These are phyloP conservation scores for Drosophila picticornis DNA, from an alignment of 2,888 invertebrate species.

Conservation along the genomic window DNA sequence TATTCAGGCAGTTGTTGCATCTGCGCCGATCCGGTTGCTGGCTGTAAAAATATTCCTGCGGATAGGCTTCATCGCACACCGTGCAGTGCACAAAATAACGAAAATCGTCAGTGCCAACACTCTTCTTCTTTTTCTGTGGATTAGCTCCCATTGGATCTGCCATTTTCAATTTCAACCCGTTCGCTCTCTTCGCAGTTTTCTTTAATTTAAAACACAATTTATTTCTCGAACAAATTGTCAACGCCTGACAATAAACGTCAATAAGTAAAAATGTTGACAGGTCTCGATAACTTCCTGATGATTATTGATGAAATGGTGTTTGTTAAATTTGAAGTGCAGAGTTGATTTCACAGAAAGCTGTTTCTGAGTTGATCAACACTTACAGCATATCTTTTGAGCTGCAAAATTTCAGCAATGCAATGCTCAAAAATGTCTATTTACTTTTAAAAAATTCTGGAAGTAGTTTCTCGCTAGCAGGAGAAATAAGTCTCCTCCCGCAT, in stretches of 20 bases:
- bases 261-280: background rate
- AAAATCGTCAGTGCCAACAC: accelerated
- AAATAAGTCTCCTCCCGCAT: too few relatives aligned
- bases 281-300: background rate
- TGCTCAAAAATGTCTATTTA: background rate
- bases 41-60: background rate
- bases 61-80: accelerated
- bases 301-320: background rate
- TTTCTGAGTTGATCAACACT: background rate
- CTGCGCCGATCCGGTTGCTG: accelerated
- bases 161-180: background rate
- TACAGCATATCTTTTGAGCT: constrained; percentile 2
- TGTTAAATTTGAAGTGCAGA: background rate
- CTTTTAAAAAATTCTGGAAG: too few relatives aligned
- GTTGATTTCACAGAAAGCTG: background rate
- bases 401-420: background rate
- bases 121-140: accelerated
- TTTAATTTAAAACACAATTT: background rate
- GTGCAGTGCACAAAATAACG: accelerated
- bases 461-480: too few relatives aligned
- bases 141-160: too few relatives aligned
- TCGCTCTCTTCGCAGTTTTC: background rate
- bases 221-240: background rate
- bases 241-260: background rate
- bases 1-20: background rate